Percentiles rank a stretch among this genome's conserved stretches.
phyloP scores from a whole-genome alignment of 2,113 vertebrate genomes.

The Eudyptes chrysolophus region DNA sequence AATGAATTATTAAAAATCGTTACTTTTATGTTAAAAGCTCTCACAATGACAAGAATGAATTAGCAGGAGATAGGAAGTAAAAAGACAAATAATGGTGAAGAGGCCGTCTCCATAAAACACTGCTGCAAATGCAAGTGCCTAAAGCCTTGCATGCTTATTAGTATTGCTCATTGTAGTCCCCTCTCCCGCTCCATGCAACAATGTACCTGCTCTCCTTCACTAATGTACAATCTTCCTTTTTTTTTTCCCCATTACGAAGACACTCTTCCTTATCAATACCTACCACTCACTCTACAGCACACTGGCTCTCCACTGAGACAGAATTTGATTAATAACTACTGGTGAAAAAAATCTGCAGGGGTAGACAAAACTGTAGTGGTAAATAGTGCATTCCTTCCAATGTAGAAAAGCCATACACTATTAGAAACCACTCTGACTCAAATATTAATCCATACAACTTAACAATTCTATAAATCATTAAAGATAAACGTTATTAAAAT shows the following conservation, averaged over 20 bases:
- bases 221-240: not conserved
- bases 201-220: not conserved
- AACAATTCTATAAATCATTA: not conserved
- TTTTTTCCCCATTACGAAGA: not conserved
- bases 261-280: not conserved
- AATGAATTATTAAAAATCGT: slow-evolving; percentile 2
- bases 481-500: not conserved
- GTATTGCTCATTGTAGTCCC: not conserved
- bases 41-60: not conserved
- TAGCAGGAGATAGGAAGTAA: not conserved
- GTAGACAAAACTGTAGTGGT: not conserved
- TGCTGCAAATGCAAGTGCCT: not conserved
- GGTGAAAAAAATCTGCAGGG: not conserved
- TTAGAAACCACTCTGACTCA: not conserved
- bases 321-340: not conserved
- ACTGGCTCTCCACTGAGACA: not conserved
- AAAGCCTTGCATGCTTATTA: not conserved
- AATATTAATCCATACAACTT: not conserved
- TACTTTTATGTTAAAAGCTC: slow-evolving; percentile 41
- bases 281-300: not conserved
- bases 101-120: not conserved
- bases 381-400: not conserved
- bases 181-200: not conserved
- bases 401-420: not conserved
- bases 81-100: slow-evolving; percentile 2